Evolutionary conservation across 2,888 invertebrate genomes (phyloP), one percentile per base, ranked within the genome.

Genomic region (Mantis religiosa): DNA sequence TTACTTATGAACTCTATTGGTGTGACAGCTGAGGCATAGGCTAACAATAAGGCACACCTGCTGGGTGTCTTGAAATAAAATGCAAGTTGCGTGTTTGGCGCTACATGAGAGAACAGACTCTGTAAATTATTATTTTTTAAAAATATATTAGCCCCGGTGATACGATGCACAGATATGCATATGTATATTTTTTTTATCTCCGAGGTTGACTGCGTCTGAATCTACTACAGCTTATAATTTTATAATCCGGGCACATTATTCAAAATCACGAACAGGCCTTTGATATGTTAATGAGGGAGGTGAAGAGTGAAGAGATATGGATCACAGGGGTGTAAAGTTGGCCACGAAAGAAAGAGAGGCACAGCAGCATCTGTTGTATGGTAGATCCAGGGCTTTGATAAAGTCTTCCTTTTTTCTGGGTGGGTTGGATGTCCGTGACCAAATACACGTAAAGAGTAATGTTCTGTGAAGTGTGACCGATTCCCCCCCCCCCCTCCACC

Each of bases 231-330:
- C 54, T 85, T 54, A 54, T 85, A 85, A 85, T 54, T 85, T 47
- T 28, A 71, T 85, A 85, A 85, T 85, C 85, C 28, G 28, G 81
- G 25, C 85, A 88, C 85, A 88, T 88, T 88, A 88, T 85, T 88
- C 88, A 88, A 81, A 84, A 87, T 87, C 89, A 87, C 47, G 87
- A 87, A 41, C 87, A n/a, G 71, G 87, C 41, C 89, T 89, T 89
- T 89, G 87, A 89, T 89, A 89, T 89, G 87, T 81, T 89, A 89
- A 89, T 89, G 89, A 89, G 87, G 14, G 86, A 28, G 82, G 54
- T 41, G 34, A 83, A 54, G 84, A 83, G 88, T 41, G 88, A 28
- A 54, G 84, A 28, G 47, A 25, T 25, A 47, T 14, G 15, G 30
- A 25, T 28, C 71, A n/a, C n/a, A 83, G 83, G 54, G 82, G 88